Conservation (phyloP, 2,888 invertebrate species). For the Phymatocera aterrima region DNA sequence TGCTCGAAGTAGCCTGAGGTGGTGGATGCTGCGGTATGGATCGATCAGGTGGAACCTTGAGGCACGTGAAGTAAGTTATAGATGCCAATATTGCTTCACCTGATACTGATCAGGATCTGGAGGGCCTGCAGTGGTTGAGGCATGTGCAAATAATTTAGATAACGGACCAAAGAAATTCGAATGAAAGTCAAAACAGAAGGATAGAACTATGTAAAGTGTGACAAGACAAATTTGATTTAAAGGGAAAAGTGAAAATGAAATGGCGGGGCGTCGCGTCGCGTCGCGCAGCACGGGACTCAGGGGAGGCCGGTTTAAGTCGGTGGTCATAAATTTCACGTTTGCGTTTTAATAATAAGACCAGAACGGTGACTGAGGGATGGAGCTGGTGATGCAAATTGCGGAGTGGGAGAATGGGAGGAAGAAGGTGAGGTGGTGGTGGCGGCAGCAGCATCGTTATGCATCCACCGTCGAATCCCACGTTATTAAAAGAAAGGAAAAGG, state of each 20-base stretch:
- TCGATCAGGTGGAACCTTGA: background rate
- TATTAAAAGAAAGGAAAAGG: conserved; percentile 2
- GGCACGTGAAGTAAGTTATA: background rate
- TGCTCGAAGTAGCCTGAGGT: conserved; percentile 1
- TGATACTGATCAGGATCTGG: background rate
- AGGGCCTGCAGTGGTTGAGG: background rate
- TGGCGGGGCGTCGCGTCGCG: background rate
- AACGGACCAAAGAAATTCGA: background rate
- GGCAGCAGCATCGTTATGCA: conserved; percentile 15
- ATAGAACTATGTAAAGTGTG: background rate
- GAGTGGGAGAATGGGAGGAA: background rate
- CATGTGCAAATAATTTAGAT: background rate
- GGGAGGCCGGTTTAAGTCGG: conserved; percentile 12
- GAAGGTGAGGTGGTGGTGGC: background rate
- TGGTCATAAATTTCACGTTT: conserved; percentile 40
- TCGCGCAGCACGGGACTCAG: too few species aligned
- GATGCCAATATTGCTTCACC: background rate
- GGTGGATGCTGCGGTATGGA: background rate
- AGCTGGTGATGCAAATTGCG: background rate
- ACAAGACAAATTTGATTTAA: background rate
- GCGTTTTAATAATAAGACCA: conserved; percentile 36
- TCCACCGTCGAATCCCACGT: conserved; percentile 25
- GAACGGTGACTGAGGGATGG: background rate
- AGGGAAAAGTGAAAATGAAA: conserved; percentile 1
- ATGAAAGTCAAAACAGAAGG: background rate